Base-by-base conservation (phyloP, 2,113 vertebrate genomes). In the Dolichallabes microphthalmus region DNA sequence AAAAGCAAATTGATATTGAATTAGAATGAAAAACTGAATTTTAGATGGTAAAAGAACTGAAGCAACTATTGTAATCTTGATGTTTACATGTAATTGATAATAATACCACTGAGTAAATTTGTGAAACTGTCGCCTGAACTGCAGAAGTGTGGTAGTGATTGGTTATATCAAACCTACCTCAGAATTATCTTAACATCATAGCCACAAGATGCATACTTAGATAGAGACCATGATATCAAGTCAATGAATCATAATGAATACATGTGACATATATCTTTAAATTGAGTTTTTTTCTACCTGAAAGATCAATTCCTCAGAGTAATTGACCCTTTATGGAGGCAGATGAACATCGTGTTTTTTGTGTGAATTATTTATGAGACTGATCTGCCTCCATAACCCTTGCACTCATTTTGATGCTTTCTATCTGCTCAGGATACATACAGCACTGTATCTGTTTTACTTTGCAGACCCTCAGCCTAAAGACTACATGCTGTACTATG, bases 401-500 rank as follows among this genome's bases (percentile, higher is more conserved):
- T 57, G 30, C 4, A 58, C 50, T 22, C 5, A 53, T 30, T 66
- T 50, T 68, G 15, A 20, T 53, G 20, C 80, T 52, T 50, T 81
- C 52, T 27, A 6, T 74, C 30, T 45, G 4, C 11, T 6, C 22
- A 50, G 11, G 13, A 1, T 17, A 14, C 45, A 55, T 32, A 60
- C 50, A 32, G 45, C n/a, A 69, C 7, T 77, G 22, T 63, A 69
- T 88, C 27, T 83, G 20, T 89, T 3, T 88, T 87, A 86, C 15
- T 84, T 85, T 93, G 71, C 87, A 99, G 98, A 97, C 92, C 92
- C 96, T 0, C 97, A 97, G 96, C 97, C 97, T 12, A 96, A 92
- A 86, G 94, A 95, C 86, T 93, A 94, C n/a, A 95, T 97, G 52
- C 94, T 97, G 83, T 99, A 96, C 93, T 99, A 97, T 17, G 97